Evolutionary conservation across 1,140 invertebrate species (phyloP).

Genomic region (Scaptomyza graminum): DNA sequence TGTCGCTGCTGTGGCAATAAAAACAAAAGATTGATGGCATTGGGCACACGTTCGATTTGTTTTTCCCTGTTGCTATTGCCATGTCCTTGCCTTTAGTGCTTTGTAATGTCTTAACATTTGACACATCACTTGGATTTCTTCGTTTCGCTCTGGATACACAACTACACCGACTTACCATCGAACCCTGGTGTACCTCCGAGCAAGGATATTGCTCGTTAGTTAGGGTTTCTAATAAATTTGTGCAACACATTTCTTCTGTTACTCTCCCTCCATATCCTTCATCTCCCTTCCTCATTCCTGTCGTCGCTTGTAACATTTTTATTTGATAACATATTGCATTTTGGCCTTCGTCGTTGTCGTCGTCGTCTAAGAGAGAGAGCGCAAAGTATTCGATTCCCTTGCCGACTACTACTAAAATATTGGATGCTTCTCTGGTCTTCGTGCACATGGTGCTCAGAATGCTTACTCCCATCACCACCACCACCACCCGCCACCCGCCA

Average conservation of each 20-base stretch:
- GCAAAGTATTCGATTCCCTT: conserved; percentile 5
- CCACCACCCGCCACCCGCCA: conserved; percentile 13
- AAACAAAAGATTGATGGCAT: conserved; percentile 83
- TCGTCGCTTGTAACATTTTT: conserved; percentile 81
- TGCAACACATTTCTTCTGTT: conserved; percentile 74
- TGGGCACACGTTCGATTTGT: conserved; percentile 83
- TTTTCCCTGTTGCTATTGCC: conserved; percentile 71
- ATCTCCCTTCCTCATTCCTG: conserved; percentile 39
- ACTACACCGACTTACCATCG: conserved; percentile 20
- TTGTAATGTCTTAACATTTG: conserved; percentile 83
- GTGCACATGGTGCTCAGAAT: conserved; percentile 33
- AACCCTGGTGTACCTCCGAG: conserved; percentile 11
- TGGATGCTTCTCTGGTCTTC: conserved; percentile 37
- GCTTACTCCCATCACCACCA: conserved; percentile 2
- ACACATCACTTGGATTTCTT: conserved; percentile 75
- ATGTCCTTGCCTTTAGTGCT: conserved; percentile 78
- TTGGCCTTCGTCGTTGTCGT: conserved; percentile 41
- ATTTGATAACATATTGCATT: conserved; percentile 82
- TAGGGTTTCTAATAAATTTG: conserved; percentile 82
- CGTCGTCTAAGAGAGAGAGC: not conserved
- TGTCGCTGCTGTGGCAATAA: conserved; percentile 63
- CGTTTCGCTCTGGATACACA: conserved; percentile 31
- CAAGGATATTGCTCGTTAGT: conserved; percentile 80
- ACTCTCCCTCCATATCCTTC: conserved; percentile 6
- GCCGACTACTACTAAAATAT: conserved; percentile 62